Evolutionary conservation across 1,140 invertebrate genomes (phyloP).

Genomic region (Neuroterus valhalla): DNA sequence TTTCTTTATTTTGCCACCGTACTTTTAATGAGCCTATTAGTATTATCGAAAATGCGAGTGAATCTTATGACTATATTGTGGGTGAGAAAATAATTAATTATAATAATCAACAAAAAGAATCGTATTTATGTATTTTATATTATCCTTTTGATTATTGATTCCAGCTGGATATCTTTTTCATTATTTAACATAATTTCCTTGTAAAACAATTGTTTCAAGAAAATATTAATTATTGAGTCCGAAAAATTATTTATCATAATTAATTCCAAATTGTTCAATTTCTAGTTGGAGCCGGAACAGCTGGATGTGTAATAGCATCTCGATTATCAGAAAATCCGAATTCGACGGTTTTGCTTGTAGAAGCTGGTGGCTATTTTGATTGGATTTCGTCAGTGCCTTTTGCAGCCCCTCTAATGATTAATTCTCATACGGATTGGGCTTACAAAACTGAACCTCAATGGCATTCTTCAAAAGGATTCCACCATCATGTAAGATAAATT

Average conservation of each 20-base stretch:
- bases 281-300: slow-evolving; percentile 86
- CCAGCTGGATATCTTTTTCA: neutral
- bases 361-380: slow-evolving; percentile 82
- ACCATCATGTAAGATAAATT: slow-evolving; percentile 74
- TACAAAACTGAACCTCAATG: slow-evolving; percentile 79
- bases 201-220: too few species aligned
- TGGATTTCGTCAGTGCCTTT: slow-evolving; percentile 79
- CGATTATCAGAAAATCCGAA: slow-evolving; percentile 78
- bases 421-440: slow-evolving; percentile 80
- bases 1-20: slow-evolving; percentile 64
- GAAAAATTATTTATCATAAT: neutral
- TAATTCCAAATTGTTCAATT: slow-evolving; percentile 7
- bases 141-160: neutral
- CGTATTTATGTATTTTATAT: neutral
- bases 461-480: slow-evolving; percentile 79
- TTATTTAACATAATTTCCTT: neutral
- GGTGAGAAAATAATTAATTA: slow-evolving; percentile 54
- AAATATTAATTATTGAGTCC: neutral
- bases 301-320: slow-evolving; percentile 86
- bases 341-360: slow-evolving; percentile 80
- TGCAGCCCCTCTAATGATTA: slow-evolving; percentile 80
- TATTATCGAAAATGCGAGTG: slow-evolving; percentile 59
- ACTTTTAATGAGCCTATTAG: slow-evolving; percentile 61
- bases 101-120: neutral
- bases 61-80: slow-evolving; percentile 68